These are phyloP conservation scores for Hoplias malabaricus DNA, from an alignment of 2,113 vertebrate genomes.

Conservation along the genomic window DNA sequence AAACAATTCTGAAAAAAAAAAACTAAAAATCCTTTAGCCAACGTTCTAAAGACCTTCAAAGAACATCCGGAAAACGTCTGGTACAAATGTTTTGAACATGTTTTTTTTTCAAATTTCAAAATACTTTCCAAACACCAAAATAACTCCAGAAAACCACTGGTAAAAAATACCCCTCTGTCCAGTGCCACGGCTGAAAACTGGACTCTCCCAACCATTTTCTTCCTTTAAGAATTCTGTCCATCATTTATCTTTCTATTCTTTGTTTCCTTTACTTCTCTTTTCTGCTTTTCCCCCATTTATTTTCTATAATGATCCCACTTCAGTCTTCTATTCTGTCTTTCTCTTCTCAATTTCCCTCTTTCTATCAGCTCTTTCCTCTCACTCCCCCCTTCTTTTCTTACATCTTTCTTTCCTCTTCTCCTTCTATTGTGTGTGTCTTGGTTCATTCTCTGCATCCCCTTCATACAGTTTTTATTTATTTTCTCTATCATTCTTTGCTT, in stretches of 20 bases:
- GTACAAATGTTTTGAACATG: no score
- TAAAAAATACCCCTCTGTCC: no score
- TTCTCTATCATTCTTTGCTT: background rate
- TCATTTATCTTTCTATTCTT: no score
- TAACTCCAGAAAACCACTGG: no score
- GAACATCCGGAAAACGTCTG: no score
- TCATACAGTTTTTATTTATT: background rate
- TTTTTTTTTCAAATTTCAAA: no score
- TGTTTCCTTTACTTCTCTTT: background rate
- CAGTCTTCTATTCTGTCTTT: background rate
- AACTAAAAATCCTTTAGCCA: no score
- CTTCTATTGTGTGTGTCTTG: background rate
- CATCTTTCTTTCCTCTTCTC: background rate
- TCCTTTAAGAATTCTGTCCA: no score
- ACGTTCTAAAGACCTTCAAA: no score
- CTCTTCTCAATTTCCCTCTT: background rate
- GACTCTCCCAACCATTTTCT: background rate
- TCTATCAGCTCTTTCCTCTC: background rate
- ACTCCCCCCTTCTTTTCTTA: background rate
- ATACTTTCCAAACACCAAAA: no score
- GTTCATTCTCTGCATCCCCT: no score
- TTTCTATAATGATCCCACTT: background rate
- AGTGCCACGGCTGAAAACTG: background rate
- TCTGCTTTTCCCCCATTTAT: background rate
- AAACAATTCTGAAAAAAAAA: no score